Evolutionary conservation across 2,888 invertebrate species (phyloP).

Genomic region (Tipula vernalis): DNA sequence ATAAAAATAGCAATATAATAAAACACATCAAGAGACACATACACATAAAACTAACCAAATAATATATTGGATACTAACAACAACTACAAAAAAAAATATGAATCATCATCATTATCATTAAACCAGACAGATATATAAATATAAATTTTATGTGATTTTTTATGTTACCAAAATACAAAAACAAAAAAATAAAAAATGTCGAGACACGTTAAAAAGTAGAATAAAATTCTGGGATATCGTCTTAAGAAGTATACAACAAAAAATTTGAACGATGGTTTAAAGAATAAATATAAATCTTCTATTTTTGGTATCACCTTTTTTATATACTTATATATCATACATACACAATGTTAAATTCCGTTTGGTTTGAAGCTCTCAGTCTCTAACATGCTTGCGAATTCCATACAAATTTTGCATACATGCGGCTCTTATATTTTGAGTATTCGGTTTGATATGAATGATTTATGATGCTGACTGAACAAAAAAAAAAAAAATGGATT

Average conservation of each 20-base stretch:
- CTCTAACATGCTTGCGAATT: not conserved
- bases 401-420: not conserved
- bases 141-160: not conserved
- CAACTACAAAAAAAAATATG: not conserved
- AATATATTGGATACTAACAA: not conserved
- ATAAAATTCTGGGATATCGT: not conserved
- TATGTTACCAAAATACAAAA: not conserved
- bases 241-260: not conserved
- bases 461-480: not conserved
- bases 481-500: not conserved
- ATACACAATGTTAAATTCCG: not conserved
- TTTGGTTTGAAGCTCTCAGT: not conserved
- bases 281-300: not conserved
- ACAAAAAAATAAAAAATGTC: not conserved
- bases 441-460: not conserved
- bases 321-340: too few species aligned
- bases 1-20: not conserved
- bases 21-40: not conserved
- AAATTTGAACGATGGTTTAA: not conserved
- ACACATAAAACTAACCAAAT: not conserved
- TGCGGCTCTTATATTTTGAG: not conserved
- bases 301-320: not conserved
- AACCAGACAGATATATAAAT: not conserved
- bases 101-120: constrained; percentile 4
- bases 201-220: not conserved